Conservation (phyloP, 1,140 invertebrate species). For the Catajapyx aquilonaris region DNA sequence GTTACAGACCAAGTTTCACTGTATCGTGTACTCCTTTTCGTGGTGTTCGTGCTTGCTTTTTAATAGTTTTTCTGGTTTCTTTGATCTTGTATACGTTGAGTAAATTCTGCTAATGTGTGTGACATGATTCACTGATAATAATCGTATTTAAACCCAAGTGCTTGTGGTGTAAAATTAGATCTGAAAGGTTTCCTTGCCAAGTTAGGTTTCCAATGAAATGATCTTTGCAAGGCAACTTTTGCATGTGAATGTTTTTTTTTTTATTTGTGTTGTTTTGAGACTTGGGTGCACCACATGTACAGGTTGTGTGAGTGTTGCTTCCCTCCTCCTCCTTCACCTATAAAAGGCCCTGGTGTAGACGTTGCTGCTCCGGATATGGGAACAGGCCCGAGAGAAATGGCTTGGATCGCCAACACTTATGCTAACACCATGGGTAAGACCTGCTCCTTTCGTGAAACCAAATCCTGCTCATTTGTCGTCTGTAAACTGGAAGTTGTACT, state of each 20-base stretch:
- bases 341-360: conserved; percentile 33
- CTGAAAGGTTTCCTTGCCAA: too few species aligned
- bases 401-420: conserved; percentile 45
- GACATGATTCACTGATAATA: too few species aligned
- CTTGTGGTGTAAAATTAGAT: too few species aligned
- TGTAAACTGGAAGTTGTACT: background rate
- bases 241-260: conserved; percentile 3
- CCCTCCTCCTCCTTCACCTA: background rate
- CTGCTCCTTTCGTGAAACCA: background rate
- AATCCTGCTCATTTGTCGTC: background rate
- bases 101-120: too few species aligned
- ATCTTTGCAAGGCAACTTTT: conserved; percentile 1
- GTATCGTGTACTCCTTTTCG: too few species aligned
- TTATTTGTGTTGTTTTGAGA: conserved; percentile 7
- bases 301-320: too few species aligned
- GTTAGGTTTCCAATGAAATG: too few species aligned
- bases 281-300: background rate
- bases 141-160: too few species aligned
- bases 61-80: too few species aligned
- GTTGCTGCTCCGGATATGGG: conserved; percentile 40
- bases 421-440: conserved; percentile 30
- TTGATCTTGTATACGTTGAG: too few species aligned
- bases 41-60: too few species aligned
- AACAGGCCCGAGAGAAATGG: conserved; percentile 41
- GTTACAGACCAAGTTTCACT: too few species aligned